These are phyloP conservation scores for Penaeus chinensis DNA, from an alignment of 1,140 invertebrate genomes.

Conservation along the genomic window DNA sequence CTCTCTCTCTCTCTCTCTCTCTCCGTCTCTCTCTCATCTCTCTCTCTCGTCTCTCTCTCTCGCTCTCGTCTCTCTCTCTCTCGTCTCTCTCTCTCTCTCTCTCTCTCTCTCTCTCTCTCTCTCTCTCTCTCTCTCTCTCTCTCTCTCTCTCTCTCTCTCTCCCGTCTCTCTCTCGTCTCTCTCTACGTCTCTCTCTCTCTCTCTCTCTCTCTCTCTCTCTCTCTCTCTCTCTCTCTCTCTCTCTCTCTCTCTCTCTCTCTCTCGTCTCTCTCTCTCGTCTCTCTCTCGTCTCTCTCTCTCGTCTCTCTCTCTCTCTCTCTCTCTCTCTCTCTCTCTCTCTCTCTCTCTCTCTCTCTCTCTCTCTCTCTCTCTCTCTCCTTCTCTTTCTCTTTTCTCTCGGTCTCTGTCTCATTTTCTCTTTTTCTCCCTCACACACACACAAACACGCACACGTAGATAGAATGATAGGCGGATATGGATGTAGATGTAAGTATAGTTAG, in stretches of 20 bases:
- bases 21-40: neutral
- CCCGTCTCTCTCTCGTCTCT: no score
- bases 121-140: no score
- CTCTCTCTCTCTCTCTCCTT: neutral
- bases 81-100: constrained; percentile 9
- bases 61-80: constrained; percentile 1
- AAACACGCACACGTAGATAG: neutral
- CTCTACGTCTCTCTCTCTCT: no score
- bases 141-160: no score
- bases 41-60: no score
- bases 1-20: constrained; percentile 8
- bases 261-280: no score
- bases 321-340: neutral
- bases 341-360: neutral
- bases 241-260: no score
- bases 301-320: neutral
- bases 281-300: no score
- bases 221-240: no score
- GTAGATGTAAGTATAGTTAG: neutral
- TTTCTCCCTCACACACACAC: neutral
- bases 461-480: neutral
- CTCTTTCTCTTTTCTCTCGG: constrained; percentile 1
- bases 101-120: constrained; percentile 3
- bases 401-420: neutral
- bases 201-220: no score